Evolutionary conservation across 1,140 invertebrate genomes (phyloP), one percentile per base, ranked within the genome.

Genomic region (Eurosta solidaginis): DNA sequence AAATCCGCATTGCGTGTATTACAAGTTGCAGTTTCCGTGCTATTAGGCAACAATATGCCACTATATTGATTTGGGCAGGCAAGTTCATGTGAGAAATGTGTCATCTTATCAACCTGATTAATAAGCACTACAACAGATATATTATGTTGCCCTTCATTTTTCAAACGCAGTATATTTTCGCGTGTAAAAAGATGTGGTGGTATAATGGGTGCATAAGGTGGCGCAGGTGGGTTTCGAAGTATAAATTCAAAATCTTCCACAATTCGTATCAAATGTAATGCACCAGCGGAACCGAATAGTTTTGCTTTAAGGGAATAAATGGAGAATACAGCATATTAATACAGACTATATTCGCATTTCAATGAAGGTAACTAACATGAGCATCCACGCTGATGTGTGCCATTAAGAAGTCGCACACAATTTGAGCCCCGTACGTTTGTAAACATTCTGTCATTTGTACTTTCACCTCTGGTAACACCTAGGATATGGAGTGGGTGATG

Each of bases 311-410:
- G 1, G 59, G 76, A 22, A 50, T 59, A 68, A 45, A 74, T 17
- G 14, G 12, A 22, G 17, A 27, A 6, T 78, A n/a, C n/a, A 68
- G 42, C 7, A 44, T 9, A 25, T 52, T 1, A 4, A 25, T 14
- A 1, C 42, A 45, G 29, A 20, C 52, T 20, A 42, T 45, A 17
- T 45, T 1, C 12, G 3, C 45, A 45, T 17, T 12, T 42, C 20
- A 2, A 27, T 42, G 3, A 14, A 25, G 59, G 2, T 42, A 33
- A 92, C 92, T 93, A 91, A 95, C 95, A 96, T 45, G 94, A 92
- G 88, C 96, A 98, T 78, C 97, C 97, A 84, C 95, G 93, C 87
- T 97, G 95, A 90, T 98, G 95, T 22, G 96, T 97, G 54, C 93
- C 95, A 91, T 98, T 98, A 47, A 98, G 88, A 80, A 95, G 90